Percentiles rank a stretch among this genome's conserved stretches.
These are phyloP conservation scores for Nesidiocoris tenuis DNA, from an alignment of 2,888 invertebrate species.

Conservation along the genomic window DNA sequence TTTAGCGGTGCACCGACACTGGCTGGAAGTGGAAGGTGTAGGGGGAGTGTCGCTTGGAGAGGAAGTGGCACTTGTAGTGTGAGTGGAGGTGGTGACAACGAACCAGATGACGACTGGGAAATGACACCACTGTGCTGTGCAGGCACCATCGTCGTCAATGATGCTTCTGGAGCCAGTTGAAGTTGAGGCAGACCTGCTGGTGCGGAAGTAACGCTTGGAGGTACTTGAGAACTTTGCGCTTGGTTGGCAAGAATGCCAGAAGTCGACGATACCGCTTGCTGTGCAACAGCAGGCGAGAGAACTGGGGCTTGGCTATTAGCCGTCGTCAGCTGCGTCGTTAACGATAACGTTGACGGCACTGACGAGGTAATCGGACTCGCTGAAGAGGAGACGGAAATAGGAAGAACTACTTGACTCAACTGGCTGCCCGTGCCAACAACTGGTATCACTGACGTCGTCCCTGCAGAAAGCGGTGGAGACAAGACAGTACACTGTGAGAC, in stretches of 20 bases:
- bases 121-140: constrained; percentile 14
- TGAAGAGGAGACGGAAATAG: neutral
- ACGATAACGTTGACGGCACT: neutral
- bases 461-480: neutral
- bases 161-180: neutral
- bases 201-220: neutral
- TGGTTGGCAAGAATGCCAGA: constrained; percentile 2
- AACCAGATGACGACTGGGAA: constrained; percentile 20
- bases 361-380: neutral
- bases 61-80: constrained; percentile 25
- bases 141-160: neutral
- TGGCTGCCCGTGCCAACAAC: neutral
- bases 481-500: constrained; percentile 11
- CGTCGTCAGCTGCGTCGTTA: neutral
- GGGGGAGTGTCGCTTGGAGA: neutral
- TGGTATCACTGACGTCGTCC: neutral
- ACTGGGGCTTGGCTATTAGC: constrained; percentile 21
- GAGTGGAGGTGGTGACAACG: constrained; percentile 31
- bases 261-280: neutral
- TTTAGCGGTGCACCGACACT: constrained; percentile 7
- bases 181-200: constrained; percentile 27
- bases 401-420: neutral
- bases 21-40: neutral
- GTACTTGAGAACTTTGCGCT: constrained; percentile 48
- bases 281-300: constrained; percentile 18